These are phyloP conservation scores for Steromphala cineraria DNA, from an alignment of 2,888 invertebrate genomes.

Conservation along the genomic window DNA sequence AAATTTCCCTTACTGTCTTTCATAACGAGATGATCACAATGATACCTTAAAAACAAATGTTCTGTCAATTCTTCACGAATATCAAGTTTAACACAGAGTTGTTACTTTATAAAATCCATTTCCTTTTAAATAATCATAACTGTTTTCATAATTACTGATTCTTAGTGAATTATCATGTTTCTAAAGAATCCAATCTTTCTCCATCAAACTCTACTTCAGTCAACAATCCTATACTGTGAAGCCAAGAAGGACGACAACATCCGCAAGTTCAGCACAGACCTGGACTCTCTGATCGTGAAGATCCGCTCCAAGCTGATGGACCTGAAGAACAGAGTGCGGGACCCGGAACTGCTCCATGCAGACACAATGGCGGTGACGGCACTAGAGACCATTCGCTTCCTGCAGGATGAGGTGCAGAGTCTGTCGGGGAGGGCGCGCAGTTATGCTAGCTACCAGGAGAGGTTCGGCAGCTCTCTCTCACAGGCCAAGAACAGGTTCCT, in stretches of 20 bases:
- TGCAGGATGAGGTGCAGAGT: slow-evolving; percentile 71
- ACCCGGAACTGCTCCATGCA: slow-evolving; percentile 69
- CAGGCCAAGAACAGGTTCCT: slow-evolving; percentile 60
- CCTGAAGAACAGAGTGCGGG: slow-evolving; percentile 69
- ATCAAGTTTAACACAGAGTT: too few species aligned
- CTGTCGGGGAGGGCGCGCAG: slow-evolving; percentile 70
- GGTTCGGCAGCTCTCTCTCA: slow-evolving; percentile 73
- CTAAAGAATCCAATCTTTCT: too few species aligned
- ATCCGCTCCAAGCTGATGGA: slow-evolving; percentile 69
- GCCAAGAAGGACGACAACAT: slow-evolving; percentile 76
- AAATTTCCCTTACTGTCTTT: too few species aligned
- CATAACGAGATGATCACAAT: too few species aligned
- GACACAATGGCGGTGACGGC: slow-evolving; percentile 72
- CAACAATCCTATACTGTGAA: slow-evolving; percentile 73
- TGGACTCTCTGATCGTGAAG: slow-evolving; percentile 69
- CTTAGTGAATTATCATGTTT: too few species aligned
- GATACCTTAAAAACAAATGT: too few species aligned
- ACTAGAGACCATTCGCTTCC: slow-evolving; percentile 66
- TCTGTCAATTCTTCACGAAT: too few species aligned
- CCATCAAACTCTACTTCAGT: slow-evolving; percentile 50
- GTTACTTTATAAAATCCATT: too few species aligned
- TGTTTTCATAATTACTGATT: too few species aligned
- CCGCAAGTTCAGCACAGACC: slow-evolving; percentile 71
- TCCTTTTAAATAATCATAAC: too few species aligned
- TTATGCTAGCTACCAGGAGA: slow-evolving; percentile 74